Conservation (phyloP, 2,113 vertebrate genomes). For the Sylvilagus bachmani region DNA sequence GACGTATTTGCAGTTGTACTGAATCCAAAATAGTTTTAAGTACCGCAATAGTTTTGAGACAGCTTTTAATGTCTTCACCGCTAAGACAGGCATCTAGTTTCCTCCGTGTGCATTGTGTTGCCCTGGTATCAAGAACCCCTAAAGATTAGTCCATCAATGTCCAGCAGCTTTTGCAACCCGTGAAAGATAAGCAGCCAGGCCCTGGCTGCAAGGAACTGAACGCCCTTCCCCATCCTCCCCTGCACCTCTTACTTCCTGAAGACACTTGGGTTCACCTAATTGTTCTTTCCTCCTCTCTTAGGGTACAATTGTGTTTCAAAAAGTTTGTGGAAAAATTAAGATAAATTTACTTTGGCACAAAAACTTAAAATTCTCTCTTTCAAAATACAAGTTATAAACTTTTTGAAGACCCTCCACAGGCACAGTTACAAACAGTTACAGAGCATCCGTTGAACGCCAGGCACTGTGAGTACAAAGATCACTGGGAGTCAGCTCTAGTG, state of each 20-base stretch:
- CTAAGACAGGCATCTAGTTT: conserved; percentile 44
- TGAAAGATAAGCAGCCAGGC: neutral
- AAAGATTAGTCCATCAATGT: neutral
- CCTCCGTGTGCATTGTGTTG: neutral
- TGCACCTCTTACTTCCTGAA: neutral
- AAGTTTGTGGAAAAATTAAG: too few species aligned
- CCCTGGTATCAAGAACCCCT: neutral
- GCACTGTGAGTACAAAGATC: neutral
- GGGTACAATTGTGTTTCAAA: too few species aligned
- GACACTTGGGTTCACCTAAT: neutral
- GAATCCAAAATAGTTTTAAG: conserved; percentile 66
- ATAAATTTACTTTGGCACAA: too few species aligned
- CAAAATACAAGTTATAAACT: too few species aligned
- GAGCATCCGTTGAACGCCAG: neutral
- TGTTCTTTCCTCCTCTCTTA: neutral
- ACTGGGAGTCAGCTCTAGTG: neutral
- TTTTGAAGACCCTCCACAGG: too few species aligned
- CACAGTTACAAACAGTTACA: neutral
- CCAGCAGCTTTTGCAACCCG: neutral
- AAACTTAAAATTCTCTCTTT: too few species aligned
- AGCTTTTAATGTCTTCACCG: conserved; percentile 39
- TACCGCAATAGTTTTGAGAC: conserved; percentile 26
- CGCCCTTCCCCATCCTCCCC: neutral
- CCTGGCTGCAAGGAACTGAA: neutral
- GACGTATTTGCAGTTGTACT: conserved; percentile 50